These are phyloP conservation scores for Peromyscus polionotus DNA, from an alignment of 2,113 vertebrate species.

Conservation along the genomic window DNA sequence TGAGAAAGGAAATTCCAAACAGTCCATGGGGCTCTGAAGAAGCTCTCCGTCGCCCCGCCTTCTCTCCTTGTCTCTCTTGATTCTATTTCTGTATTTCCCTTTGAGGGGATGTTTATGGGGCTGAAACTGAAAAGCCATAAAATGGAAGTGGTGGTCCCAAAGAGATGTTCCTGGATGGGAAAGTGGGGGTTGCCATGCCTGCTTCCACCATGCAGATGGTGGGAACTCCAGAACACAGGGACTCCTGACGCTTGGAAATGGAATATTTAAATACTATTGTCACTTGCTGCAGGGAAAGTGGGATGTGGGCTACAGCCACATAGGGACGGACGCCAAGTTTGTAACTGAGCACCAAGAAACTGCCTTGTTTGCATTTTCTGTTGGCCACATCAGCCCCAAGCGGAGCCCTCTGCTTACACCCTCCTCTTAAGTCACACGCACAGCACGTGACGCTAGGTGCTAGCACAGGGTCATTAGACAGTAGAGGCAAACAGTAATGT, in stretches of 20 bases:
- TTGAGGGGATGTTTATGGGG: neutral
- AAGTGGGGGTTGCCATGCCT: neutral
- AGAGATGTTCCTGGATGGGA: neutral
- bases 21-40: slow-evolving; percentile 47
- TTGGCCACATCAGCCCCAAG: neutral
- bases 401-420: neutral
- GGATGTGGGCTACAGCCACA: neutral
- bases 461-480: neutral
- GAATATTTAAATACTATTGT: neutral
- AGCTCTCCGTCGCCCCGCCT: slow-evolving; percentile 30
- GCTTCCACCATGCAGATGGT: neutral
- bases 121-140: neutral
- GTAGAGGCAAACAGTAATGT: neutral
- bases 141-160: neutral
- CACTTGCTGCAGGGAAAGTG: neutral
- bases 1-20: slow-evolving; percentile 68
- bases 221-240: neutral
- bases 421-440: neutral
- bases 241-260: neutral
- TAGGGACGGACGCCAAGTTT: too few species aligned
- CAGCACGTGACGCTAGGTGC: neutral
- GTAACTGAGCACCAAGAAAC: neutral
- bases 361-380: neutral
- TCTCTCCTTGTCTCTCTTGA: slow-evolving; percentile 49
- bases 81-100: slow-evolving; percentile 63